These are phyloP conservation scores for Oxyteleia sp. DNA, from an alignment of 2,888 invertebrate species.

Conservation along the genomic window DNA sequence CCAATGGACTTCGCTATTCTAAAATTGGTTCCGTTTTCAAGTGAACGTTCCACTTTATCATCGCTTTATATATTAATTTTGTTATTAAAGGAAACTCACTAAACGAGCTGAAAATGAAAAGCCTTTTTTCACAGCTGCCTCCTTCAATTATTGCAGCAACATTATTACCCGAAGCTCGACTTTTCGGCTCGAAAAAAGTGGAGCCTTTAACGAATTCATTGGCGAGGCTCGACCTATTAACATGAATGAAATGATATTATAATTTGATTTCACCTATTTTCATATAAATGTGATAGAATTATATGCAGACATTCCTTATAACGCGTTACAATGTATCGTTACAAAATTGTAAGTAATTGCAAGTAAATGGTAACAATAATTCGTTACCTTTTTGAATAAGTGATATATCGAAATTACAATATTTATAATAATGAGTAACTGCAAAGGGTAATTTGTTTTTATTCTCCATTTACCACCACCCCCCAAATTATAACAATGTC, in stretches of 20 bases:
- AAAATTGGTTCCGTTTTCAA: conserved; percentile 1
- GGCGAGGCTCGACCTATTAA: conserved; percentile 52
- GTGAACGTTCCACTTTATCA: not conserved
- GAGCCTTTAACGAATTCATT: conserved; percentile 52
- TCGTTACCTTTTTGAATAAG: too few relatives aligned
- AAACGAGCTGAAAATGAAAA: not conserved
- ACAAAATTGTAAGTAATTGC: too few relatives aligned
- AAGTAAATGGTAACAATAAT: too few relatives aligned
- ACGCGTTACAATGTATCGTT: too few relatives aligned
- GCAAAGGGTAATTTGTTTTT: too few relatives aligned
- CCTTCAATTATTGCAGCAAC: conserved; percentile 28
- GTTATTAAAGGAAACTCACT: not conserved
- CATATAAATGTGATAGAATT: too few relatives aligned
- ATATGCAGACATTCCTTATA: too few relatives aligned
- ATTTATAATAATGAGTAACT: too few relatives aligned
- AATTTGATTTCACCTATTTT: too few relatives aligned
- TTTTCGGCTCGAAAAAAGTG: conserved; percentile 7
- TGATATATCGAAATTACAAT: too few relatives aligned
- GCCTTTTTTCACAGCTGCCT: conserved; percentile 1
- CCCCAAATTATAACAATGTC: too few relatives aligned
- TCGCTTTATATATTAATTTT: not conserved
- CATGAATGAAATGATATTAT: conserved; percentile 59
- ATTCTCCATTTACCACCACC: too few relatives aligned
- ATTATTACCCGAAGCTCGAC: conserved; percentile 20
- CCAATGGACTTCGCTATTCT: conserved; percentile 5